A percentile compares a stretch with the other conserved stretches of the same genome.
phyloP scores from a whole-genome alignment of 2,888 invertebrate species.

The Rhingia campestris region DNA sequence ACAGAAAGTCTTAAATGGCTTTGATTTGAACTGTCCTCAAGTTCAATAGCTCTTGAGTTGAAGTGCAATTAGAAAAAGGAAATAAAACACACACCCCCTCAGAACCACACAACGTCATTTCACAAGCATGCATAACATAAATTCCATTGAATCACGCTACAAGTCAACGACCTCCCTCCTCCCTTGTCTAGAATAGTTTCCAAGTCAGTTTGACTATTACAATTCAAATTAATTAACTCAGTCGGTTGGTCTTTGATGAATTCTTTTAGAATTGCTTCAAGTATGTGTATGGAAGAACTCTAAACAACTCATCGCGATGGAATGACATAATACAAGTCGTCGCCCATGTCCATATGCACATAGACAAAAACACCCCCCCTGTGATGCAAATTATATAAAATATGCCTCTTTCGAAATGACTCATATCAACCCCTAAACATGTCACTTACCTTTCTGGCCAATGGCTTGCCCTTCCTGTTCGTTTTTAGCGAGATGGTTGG shows the following conservation, averaged over 20 bases:
- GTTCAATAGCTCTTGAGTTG: too few species aligned
- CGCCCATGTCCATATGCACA: not conserved
- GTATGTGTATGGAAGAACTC: not conserved
- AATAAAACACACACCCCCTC: not conserved
- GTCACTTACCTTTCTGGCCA: constrained; percentile 84
- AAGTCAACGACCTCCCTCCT: not conserved
- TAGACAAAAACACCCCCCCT: not conserved
- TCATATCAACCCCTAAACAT: not conserved
- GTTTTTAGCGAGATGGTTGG: constrained; percentile 89
- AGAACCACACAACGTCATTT: not conserved
- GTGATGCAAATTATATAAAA: not conserved
- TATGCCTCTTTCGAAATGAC: not conserved
- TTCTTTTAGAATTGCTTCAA: not conserved
- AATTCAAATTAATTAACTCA: constrained; percentile 10
- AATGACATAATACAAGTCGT: not conserved
- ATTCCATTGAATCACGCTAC: not conserved
- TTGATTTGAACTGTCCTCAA: too few species aligned
- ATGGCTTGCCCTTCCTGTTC: constrained; percentile 85
- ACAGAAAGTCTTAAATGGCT: too few species aligned
- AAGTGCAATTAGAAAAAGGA: too few species aligned
- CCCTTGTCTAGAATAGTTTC: not conserved
- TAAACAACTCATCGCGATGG: not conserved
- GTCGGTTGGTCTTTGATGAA: not conserved
- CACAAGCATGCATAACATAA: not conserved
- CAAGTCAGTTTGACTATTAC: not conserved